Evolutionary conservation across 1,140 invertebrate species (phyloP), one percentile per base, ranked within the genome.

Genomic region (Zaprionus africanus): DNA sequence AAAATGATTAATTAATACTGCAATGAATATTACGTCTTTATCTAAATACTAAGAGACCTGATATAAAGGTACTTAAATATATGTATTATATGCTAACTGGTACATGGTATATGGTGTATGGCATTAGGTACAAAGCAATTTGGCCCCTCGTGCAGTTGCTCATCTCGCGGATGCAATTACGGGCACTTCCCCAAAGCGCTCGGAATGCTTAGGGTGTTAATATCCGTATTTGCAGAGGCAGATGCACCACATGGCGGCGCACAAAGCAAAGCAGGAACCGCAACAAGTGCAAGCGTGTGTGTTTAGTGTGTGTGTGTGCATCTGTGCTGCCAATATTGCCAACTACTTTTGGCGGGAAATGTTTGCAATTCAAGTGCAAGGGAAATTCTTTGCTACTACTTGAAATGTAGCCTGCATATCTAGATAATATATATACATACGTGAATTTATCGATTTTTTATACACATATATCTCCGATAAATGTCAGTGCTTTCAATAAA

Each of bases 121-220:
- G 17, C 13, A 51, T 49, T 22, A 11, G 19, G 46, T 49, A 49
- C 11, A 22, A 4, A 19, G 19, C 19, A 22, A 51, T 51, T 51
- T 22, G 19, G 46, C 17, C 46, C 19, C 46, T 22, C 46, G 46
- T 24, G 46, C 19, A 22, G 19, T 51, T 17, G 5, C 24, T 36
- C 31, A 59, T 58, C 62, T 53, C 43, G 66, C 63, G 70, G 56
- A 73, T 73, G 63, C 70, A 67, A 67, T 60, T 67, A 60, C 1
- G 24, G 28, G 24, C 70, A 61, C 65, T 68, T 68, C 64, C 64
- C 38, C 28, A 60, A 67, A 22, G 34, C 24, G 34, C 36, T 53
- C 26, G 43, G n/a, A 63, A 46, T 66, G 46, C 43, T 53, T 60
- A 41, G 26, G 49, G 36, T 36, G 38, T 34, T 46, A 68, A 74